Percentiles rank a stretch among this genome's conserved stretches.
Conservation (phyloP, 2,797 vertebrate species). For the Pipistrellus pipistrellus region DNA sequence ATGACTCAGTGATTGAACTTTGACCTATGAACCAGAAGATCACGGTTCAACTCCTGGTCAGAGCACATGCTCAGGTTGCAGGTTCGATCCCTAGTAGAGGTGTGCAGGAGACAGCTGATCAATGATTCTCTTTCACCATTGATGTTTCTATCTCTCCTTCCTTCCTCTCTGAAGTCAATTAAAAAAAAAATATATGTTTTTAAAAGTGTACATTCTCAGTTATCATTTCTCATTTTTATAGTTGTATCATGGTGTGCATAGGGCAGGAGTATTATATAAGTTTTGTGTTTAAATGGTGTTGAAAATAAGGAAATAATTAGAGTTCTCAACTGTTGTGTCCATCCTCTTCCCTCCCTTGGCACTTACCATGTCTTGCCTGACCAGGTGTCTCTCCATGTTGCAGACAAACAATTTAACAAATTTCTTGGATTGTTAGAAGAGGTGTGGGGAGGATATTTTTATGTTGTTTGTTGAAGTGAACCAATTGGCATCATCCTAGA, state of each 20-base stretch:
- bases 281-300: not conserved
- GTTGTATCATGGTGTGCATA: not conserved
- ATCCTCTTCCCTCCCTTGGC: not conserved
- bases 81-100: too few species aligned
- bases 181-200: too few species aligned
- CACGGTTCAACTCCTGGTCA: too few species aligned
- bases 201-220: not conserved
- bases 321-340: accelerated
- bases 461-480: not conserved
- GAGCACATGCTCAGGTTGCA: too few species aligned
- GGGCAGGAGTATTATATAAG: not conserved
- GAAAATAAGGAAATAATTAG: not conserved
- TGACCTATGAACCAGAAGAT: too few species aligned
- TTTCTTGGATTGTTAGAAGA: not conserved
- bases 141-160: too few species aligned
- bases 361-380: not conserved
- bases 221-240: not conserved
- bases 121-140: too few species aligned
- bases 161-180: too few species aligned
- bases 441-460: not conserved
- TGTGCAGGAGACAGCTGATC: too few species aligned
- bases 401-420: not conserved
- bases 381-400: not conserved
- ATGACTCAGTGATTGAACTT: too few species aligned
- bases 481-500: not conserved